phyloP scores from a whole-genome alignment of 2,888 invertebrate species.

The Lamellibrachia satsuma region DNA sequence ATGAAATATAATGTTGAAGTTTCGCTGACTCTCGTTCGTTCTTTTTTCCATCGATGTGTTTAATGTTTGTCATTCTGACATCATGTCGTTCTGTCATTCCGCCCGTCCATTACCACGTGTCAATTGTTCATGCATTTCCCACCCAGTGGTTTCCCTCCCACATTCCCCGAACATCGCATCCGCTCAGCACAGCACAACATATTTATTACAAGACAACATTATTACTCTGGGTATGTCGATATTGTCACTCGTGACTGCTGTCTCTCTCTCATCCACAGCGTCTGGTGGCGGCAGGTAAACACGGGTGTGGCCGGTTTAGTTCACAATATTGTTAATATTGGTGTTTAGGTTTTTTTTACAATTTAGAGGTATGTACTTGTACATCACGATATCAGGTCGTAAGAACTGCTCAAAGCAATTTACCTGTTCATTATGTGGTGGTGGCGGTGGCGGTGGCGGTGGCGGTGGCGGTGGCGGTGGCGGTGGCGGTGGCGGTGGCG shows the following conservation, averaged over 20 bases:
- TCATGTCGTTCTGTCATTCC: too few species aligned
- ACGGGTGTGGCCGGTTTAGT: not conserved
- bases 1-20: too few species aligned
- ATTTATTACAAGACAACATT: not conserved
- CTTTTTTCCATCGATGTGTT: too few species aligned
- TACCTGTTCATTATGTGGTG: not conserved
- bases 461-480: too few species aligned
- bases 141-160: not conserved
- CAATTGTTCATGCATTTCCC: too few species aligned
- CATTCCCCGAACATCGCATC: not conserved
- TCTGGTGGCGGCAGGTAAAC: too few species aligned
- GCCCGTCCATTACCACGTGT: too few species aligned
- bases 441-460: not conserved
- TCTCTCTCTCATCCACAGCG: not conserved
- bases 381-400: not conserved
- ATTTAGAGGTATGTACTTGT: not conserved
- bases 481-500: too few species aligned
- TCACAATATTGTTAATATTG: not conserved
- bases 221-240: not conserved
- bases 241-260: not conserved
- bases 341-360: not conserved
- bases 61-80: too few species aligned
- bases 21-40: too few species aligned
- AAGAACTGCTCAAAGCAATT: not conserved
- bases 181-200: not conserved